These are phyloP conservation scores for Anthopleura sola DNA, from an alignment of 64 coral and sea anemone genomes.

Conservation along the genomic window DNA sequence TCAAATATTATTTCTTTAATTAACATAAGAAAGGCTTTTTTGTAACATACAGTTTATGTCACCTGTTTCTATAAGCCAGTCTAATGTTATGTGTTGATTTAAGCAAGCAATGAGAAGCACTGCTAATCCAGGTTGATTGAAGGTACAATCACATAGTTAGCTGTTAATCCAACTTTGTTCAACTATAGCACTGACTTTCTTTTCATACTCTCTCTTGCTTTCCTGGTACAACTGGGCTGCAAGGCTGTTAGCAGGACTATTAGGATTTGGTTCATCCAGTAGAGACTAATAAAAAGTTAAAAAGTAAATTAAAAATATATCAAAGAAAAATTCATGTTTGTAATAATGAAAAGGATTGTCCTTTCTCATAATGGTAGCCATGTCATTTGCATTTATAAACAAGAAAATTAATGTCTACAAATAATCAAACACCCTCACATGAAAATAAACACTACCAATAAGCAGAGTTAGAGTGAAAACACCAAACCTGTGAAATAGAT, in stretches of 20 bases:
- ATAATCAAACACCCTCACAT: too few relatives aligned
- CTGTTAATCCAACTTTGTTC: constrained; percentile 85
- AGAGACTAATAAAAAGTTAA: constrained; percentile 60
- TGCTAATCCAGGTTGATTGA: background rate
- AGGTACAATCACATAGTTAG: constrained; percentile 20
- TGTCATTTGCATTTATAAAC: too few relatives aligned
- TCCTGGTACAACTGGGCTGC: constrained; percentile 99
- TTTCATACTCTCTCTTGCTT: constrained; percentile 98
- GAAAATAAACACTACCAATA: too few relatives aligned
- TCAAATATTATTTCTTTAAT: background rate
- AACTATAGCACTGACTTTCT: constrained; percentile 92
- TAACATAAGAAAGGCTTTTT: background rate
- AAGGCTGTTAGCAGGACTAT: constrained; percentile 99
- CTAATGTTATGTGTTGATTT: background rate
- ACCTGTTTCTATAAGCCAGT: too few relatives aligned
- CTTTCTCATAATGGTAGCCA: too few relatives aligned
- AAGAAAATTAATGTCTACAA: too few relatives aligned
- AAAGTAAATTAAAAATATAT: background rate
- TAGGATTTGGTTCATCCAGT: constrained; percentile 97
- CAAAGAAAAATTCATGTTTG: background rate
- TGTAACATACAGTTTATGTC: background rate
- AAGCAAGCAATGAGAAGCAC: background rate
- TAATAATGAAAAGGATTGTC: background rate
- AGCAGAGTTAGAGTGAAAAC: too few relatives aligned
- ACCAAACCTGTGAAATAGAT: too few relatives aligned